A percentile compares a stretch with the other conserved stretches of the same genome.
Evolutionary conservation across 2,888 invertebrate species (phyloP).

Genomic region (Mycalesis mineus): DNA sequence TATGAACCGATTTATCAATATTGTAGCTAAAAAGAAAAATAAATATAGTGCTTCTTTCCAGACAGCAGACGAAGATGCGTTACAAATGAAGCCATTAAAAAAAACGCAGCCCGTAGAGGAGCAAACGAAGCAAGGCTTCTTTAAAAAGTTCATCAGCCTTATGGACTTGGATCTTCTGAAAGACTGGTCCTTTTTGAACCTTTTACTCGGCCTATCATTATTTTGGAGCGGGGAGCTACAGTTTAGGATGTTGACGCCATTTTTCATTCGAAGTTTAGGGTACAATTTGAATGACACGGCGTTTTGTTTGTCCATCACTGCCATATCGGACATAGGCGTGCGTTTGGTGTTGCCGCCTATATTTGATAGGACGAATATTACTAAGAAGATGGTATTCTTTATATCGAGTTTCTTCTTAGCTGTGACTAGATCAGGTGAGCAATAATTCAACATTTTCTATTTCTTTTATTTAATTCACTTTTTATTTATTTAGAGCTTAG

Average conservation of each 20-base stretch:
- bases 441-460: neutral
- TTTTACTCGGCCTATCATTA: slow-evolving; percentile 83
- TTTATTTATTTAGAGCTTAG: too few species aligned
- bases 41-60: slow-evolving; percentile 40
- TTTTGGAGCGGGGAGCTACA: slow-evolving; percentile 87
- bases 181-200: slow-evolving; percentile 85
- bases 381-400: slow-evolving; percentile 85
- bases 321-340: slow-evolving; percentile 85
- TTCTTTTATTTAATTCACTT: neutral
- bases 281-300: slow-evolving; percentile 83
- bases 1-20: neutral
- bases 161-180: slow-evolving; percentile 85
- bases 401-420: slow-evolving; percentile 84
- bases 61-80: slow-evolving; percentile 67
- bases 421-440: slow-evolving; percentile 84
- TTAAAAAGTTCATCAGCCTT: slow-evolving; percentile 78
- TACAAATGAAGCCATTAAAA: slow-evolving; percentile 70
- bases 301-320: slow-evolving; percentile 85
- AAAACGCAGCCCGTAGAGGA: slow-evolving; percentile 51
- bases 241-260: slow-evolving; percentile 85
- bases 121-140: slow-evolving; percentile 58
- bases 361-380: slow-evolving; percentile 82
- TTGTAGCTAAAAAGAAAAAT: neutral
- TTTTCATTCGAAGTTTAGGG: slow-evolving; percentile 80
- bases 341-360: slow-evolving; percentile 85